These are phyloP conservation scores for Trachemys scripta DNA, from an alignment of 2,113 vertebrate genomes.

Conservation along the genomic window DNA sequence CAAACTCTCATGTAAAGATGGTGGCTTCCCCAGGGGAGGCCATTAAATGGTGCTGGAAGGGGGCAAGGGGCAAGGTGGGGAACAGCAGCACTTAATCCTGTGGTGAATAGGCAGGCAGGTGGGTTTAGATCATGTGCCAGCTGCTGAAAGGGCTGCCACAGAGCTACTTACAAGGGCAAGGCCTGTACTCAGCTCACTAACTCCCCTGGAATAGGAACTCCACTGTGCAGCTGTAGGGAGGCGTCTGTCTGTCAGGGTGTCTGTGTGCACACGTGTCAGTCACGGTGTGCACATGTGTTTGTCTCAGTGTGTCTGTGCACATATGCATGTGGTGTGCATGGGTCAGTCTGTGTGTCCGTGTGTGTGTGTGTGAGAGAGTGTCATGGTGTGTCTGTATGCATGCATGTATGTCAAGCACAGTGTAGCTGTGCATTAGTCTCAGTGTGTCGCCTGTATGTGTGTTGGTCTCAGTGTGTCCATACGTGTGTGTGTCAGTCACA, in stretches of 20 bases:
- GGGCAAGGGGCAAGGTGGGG: background rate
- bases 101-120: conserved; percentile 75
- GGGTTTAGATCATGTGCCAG: conserved; percentile 50
- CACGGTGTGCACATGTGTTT: background rate
- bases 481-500: accelerated
- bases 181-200: conserved; percentile 37
- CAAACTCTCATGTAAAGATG: conserved; percentile 70
- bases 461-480: accelerated
- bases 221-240: background rate
- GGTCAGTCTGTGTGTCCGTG: background rate
- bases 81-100: conserved; percentile 45
- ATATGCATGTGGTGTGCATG: background rate
- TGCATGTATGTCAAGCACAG: background rate
- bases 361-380: background rate
- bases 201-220: background rate
- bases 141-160: conserved; percentile 48
- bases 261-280: background rate
- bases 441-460: background rate
- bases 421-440: background rate
- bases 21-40: conserved; percentile 60
- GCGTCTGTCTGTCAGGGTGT: background rate
- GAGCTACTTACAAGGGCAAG: conserved; percentile 1
- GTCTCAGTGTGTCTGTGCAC: background rate
- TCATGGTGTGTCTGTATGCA: background rate
- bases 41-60: conserved; percentile 45